These are phyloP conservation scores for Sorex maritimensis DNA, from an alignment of 2,797 vertebrate species.

Conservation along the genomic window DNA sequence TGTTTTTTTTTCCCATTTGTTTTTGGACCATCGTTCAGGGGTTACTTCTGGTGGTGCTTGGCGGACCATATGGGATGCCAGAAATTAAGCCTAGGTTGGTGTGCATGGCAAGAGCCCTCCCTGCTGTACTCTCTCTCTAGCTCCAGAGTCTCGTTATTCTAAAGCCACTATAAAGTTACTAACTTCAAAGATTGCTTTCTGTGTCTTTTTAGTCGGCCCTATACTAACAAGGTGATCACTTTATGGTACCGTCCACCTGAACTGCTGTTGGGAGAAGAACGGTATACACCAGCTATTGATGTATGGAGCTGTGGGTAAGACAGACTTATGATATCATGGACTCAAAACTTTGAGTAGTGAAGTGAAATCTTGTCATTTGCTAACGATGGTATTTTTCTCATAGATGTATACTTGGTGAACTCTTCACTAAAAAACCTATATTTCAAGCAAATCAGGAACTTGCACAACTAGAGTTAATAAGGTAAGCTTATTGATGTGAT, in stretches of 20 bases:
- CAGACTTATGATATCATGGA: background rate
- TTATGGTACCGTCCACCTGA: constrained; percentile 94
- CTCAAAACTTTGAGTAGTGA: constrained; percentile 51
- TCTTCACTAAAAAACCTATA: constrained; percentile 94
- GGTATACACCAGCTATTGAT: constrained; percentile 93
- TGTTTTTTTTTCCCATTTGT: too few species aligned
- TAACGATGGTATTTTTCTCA: constrained; percentile 78
- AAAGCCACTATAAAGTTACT: background rate
- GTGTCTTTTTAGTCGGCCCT: constrained; percentile 91
- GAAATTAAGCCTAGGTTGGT: too few species aligned
- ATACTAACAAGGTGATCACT: constrained; percentile 94
- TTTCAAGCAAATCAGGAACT: constrained; percentile 95
- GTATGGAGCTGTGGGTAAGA: constrained; percentile 95
- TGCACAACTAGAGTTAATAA: constrained; percentile 94
- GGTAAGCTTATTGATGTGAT: constrained; percentile 86
- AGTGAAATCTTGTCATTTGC: constrained; percentile 64
- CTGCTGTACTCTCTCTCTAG: too few species aligned
- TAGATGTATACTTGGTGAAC: constrained; percentile 93
- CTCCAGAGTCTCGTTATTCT: background rate
- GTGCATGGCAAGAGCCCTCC: too few species aligned
- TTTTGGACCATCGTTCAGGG: too few species aligned
- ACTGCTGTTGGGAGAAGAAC: constrained; percentile 92
- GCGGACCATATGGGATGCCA: too few species aligned
- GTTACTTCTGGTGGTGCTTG: too few species aligned
- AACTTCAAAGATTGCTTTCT: constrained; percentile 71